Evolutionary conservation across 2,113 vertebrate genomes (phyloP), one percentile per base, ranked within the genome.

Genomic region (Crocuta crocuta): DNA sequence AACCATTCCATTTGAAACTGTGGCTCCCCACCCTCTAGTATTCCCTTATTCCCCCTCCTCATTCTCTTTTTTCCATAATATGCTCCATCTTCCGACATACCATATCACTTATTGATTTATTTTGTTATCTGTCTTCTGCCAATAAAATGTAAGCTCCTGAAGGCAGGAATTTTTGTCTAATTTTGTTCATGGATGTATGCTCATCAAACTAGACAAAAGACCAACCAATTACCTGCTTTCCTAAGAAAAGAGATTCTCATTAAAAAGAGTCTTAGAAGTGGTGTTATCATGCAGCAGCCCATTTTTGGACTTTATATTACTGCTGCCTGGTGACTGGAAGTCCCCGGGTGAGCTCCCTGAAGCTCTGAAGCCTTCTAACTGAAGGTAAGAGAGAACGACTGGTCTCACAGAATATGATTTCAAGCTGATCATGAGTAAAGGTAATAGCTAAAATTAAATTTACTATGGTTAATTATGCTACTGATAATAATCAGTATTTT

Each of bases 361-460:
- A 84, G 4, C 15, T 65, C 26, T 53, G 55, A 39, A 80, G 23
- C 15, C 31, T 28, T 78, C 23, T 87, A 33, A 35, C 8, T 68
- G 13, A 10, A 45, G 61, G 11, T 28, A 35, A 95, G 11, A 93
- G 15, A 78, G 2, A 93, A 93, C 24, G 3, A 23, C 8, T 87
- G 81, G 31, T 76, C 73, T 88, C 58, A 91, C 2, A 81, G 16
- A 96, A 74, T 45, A 70, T 66, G 11, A 94, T 73, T 73, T 50
- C 84, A 68, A 82, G 78, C 43, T 81, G 39, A 89, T 26, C 24
- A 19, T 35, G 33, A 97, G 83, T 61, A 78, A 82, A 70, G 31
- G 55, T 82, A 85, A 94, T 58, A 53, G 66, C 33, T 89, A 89
- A 95, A 91, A 73, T 92, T 53, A 81, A 80, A 92, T 76, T 89